Evolutionary conservation across 1,140 invertebrate species (phyloP).

Genomic region (Pachypsylla venusta): DNA sequence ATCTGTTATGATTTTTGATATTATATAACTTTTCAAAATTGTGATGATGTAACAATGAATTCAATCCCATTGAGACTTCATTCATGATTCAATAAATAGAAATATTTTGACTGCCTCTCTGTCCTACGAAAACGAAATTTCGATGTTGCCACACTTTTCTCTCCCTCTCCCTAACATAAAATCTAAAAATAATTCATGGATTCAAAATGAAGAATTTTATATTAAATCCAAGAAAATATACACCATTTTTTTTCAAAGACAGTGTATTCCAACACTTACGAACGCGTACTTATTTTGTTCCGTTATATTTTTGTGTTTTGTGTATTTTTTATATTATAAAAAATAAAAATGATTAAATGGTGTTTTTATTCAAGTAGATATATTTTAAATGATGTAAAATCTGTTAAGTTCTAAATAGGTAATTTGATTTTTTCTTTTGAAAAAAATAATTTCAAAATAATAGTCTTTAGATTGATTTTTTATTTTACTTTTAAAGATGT

Average conservation of each 20-base stretch:
- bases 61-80: no score
- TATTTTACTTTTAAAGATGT: no score
- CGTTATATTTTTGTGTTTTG: slow-evolving; percentile 8
- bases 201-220: slow-evolving; percentile 9
- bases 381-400: slow-evolving; percentile 4
- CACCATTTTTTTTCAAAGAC: background rate
- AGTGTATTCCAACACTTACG: slow-evolving; percentile 6
- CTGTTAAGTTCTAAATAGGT: slow-evolving; percentile 7
- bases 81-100: no score
- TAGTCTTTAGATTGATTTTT: no score
- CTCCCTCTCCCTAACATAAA: no score
- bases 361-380: background rate
- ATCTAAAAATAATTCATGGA: slow-evolving; percentile 3
- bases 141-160: no score
- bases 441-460: no score
- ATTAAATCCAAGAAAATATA: background rate
- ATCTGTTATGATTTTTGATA: no score
- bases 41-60: no score
- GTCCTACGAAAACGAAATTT: no score
- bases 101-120: no score
- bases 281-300: slow-evolving; percentile 7
- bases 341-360: background rate
- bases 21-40: no score
- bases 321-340: background rate
- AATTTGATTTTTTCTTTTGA: background rate